Evolutionary conservation across 2,888 invertebrate species (phyloP).

Genomic region (Lycocerus yunnanus): DNA sequence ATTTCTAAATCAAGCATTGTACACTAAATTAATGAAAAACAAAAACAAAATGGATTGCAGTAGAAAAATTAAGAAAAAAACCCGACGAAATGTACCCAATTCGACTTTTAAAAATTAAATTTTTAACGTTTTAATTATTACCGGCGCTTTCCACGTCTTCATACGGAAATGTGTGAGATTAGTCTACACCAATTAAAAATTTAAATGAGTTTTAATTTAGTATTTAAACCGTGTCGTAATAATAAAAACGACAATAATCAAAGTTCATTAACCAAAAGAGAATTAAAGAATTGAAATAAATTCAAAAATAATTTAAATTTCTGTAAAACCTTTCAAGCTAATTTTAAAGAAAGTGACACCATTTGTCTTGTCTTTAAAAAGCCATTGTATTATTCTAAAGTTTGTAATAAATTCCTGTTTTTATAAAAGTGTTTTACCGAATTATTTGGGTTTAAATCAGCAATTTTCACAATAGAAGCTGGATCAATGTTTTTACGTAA

Average conservation of each 20-base stretch:
- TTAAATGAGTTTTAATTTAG: too few relatives aligned
- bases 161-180: too few relatives aligned
- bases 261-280: background rate
- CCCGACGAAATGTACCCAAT: too few relatives aligned
- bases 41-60: too few relatives aligned
- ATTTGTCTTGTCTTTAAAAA: background rate
- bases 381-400: background rate
- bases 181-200: too few relatives aligned
- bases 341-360: background rate
- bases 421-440: background rate
- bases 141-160: too few relatives aligned
- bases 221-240: background rate
- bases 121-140: too few relatives aligned
- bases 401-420: background rate
- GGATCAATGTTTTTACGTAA: background rate
- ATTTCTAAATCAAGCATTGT: too few relatives aligned
- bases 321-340: background rate
- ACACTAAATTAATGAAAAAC: too few relatives aligned
- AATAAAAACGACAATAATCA: background rate
- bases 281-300: background rate
- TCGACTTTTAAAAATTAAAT: too few relatives aligned
- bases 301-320: background rate
- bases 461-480: background rate
- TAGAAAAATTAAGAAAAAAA: too few relatives aligned
- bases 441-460: background rate